Base-by-base conservation (phyloP, 2,113 vertebrate genomes). In the Herpetotheres cachinnans region DNA sequence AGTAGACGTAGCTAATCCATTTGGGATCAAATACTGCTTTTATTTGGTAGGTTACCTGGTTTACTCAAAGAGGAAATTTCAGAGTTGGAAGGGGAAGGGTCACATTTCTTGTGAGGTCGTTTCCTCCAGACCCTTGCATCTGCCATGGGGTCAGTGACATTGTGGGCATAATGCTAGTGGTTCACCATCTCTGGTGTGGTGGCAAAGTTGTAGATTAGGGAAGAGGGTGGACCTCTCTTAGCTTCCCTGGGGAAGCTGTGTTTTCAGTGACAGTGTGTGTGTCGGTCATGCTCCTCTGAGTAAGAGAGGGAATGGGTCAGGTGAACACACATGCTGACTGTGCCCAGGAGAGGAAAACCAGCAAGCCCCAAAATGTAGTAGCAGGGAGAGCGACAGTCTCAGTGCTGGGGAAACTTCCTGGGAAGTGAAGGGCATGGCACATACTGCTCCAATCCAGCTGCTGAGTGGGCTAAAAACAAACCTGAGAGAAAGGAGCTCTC, bases 301-400 rank as follows among this genome's bases (percentile, higher is more conserved):
- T 22, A 62, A 4, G 4, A 63, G 5, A 38, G 4, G 17, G 7
- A 74, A 62, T 0, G 1, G 1, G 1, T 40, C 46, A 74, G n/a
- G 32, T 67, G 71, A 91, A 72, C 9, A 77, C 17, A 19, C 9
- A 8, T 50, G 29, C 7, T 30, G 22, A 69, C 3, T 30, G 24
- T 24, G 12, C 7, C 10, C 42, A 67, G 62, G 19, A 70, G 6
- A 82, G 5, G 42, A 82, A 82, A 82, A 86, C 3, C 18, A 49
- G 27, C 19, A 81, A 52, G 15, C 15, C 12, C 11, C 25, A 76
- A 79, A 76, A 49, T 14, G 25, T 16, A 18, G 16, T 40, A 69
- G 16, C 10, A 54, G 34, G 59, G 5, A 49, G n/a, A 70, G 3
- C 7, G 8, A 42, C 8, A 32, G 36, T 30, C 19, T 79, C 56